Evolutionary conservation across 2,888 invertebrate species (phyloP), one percentile per base, ranked within the genome.

Genomic region (Habroteleia sp.): DNA sequence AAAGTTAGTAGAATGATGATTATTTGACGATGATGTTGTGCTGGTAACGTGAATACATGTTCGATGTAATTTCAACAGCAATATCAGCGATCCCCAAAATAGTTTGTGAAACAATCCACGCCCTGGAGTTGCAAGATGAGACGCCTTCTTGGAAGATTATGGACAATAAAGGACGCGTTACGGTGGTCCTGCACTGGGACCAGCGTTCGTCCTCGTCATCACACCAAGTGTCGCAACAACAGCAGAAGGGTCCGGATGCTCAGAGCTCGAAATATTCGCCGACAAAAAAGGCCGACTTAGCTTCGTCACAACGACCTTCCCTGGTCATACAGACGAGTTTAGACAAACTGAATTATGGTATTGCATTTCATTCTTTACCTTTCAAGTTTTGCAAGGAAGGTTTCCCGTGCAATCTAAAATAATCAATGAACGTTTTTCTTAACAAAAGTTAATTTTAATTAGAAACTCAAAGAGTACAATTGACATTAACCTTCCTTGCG

Each of bases 141-240:
- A 96, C 96, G 89, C 97, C 97, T 89, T 96, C 96, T 91, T 97
- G 97, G 97, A 97, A 97, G 91, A 97, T 97, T 91, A 97, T 97
- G 96, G 97, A 97, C 93, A 96, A 96, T 93, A 96, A 96, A 92
- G 97, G 97, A 89, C 94, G 96, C 89, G 96, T 97, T 91, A 97
- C 97, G 87, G 96, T 97, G 91, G 97, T 97, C 89, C 91, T 97
- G 89, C 96, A 97, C 91, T 97, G 97, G 97, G 97, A 97, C 92
- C 96, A 96, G 91, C 93, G 95, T 84, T 83, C 94, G 92, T 89
- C 92, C 91, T 83, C 89, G 85, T 77, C 87, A 86, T 81, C 89
- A 88, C 77, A 89, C 89, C 81, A 83, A 84, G 90, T 80, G 82
- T 89, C 89, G 76, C 92, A 92, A 83, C 90, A 91, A 82, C 90